Percentiles rank a stretch among this genome's conserved stretches.
These are phyloP conservation scores for Masnerella sp. DNA, from an alignment of 2,888 invertebrate genomes.

Conservation along the genomic window DNA sequence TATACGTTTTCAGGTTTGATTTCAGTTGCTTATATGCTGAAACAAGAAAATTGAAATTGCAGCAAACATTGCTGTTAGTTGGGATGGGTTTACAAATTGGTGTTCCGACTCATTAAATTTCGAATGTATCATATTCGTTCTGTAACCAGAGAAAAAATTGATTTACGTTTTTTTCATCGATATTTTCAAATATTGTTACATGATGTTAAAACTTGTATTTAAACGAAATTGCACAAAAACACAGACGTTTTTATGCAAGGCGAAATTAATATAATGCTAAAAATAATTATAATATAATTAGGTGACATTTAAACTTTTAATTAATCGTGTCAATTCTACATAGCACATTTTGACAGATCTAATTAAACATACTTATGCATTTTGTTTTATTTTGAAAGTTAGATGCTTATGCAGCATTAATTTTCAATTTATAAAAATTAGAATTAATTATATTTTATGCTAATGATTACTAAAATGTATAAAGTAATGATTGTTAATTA, in stretches of 20 bases:
- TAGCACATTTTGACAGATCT: constrained; percentile 21
- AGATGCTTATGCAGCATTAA: constrained; percentile 8
- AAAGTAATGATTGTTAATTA: no score
- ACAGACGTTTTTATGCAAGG: no score
- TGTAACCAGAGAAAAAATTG: no score
- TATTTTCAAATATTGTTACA: no score
- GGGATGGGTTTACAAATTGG: constrained; percentile 31
- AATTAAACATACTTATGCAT: constrained; percentile 23
- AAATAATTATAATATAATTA: no score
- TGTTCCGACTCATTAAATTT: constrained; percentile 26
- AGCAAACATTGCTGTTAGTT: constrained; percentile 41
- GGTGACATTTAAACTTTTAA: constrained; percentile 34
- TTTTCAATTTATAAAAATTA: not conserved
- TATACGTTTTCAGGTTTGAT: constrained; percentile 27
- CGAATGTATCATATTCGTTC: no score
- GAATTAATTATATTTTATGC: not conserved
- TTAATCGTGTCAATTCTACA: constrained; percentile 18
- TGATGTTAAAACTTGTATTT: no score
- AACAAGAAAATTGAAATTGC: constrained; percentile 50
- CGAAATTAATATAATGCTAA: no score
- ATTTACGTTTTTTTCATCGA: no score
- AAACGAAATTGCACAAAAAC: no score
- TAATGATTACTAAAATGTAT: no score
- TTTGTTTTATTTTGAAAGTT: not conserved
- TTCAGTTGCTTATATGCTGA: constrained; percentile 29